Base-by-base conservation (phyloP, 2,797 vertebrate species). In the Uromys caudimaculatus region DNA sequence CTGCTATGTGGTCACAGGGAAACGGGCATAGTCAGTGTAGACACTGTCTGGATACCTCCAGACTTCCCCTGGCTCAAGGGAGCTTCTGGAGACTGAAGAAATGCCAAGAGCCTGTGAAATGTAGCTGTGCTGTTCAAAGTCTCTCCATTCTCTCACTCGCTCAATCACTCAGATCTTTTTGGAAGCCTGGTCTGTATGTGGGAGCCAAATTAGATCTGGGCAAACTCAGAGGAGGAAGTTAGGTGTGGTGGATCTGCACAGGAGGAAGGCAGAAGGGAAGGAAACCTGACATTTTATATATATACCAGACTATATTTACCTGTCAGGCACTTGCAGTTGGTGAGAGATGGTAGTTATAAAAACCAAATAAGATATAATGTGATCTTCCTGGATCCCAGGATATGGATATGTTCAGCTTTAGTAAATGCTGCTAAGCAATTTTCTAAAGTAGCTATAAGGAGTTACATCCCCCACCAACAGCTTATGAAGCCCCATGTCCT, bases 191-290 rank as follows among this genome's bases (percentile, higher is more conserved):
- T 32, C 58, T 77, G 5, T 82, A 21, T 29, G 17, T 77, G 58
- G 64, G 41, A 86, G 29, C 3, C 24, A 77, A 21, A 32, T 13
- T 47, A 88, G 17, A 69, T 60, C 6, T 35, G 60, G 3, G 7
- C n/a, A 69, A 93, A 86, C 50, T 91, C 76, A 78, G 52, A 64
- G 67, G 67, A 85, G 11, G n/a, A 82, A 81, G n/a, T 52, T 52
- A 76, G 16, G 5, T 71, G 47, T 38, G 32, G n/a, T 52, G 32
- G 38, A 35, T 91, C 73, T 71, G 47, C n/a, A 58, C 21, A 44
- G n/a, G 47, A 62, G 58, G 67, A 94, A 82, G 67, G 23, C 29
- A 38, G 27, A 11, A 32, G 76, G 12, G 62, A 90, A 73, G 47
- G 47, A 88, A 77, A 71, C 14, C 16, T 81, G 27, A 60, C 44